Evolutionary conservation across 2,797 vertebrate genomes (phyloP), one percentile per base, ranked within the genome.

Genomic region (Columba guinea): DNA sequence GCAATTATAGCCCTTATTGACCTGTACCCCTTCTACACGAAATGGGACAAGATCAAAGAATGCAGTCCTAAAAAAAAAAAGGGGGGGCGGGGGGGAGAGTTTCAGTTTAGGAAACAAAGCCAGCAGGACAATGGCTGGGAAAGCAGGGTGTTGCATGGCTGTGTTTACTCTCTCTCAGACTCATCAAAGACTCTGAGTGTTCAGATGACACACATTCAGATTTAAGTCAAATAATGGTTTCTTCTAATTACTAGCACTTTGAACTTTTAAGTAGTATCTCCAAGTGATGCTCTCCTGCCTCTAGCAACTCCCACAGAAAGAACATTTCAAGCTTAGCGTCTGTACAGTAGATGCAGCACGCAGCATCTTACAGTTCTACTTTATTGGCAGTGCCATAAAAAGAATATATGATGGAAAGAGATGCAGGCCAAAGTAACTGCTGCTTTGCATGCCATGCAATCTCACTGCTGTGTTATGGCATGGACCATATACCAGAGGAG

Each of bases 271-370:
- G 79, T 4, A 34, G 65, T 32, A 76, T 69, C 91, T 76, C 37
- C 59, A 77, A 76, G 48, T 48, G 65, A 71, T 65, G 65, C 59
- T 90, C 35, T 84, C 44, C 52, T 93, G 79, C 89, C 73, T 88
- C 69, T 81, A 65, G 67, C 84, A 80, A 86, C 80, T 87, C 79
- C 79, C 76, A 93, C 73, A 87, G 91, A 91, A 74, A 68, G 67
- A 89, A 65, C 53, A 83, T 95, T 85, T 91, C 73, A 87, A 91
- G 56, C 59, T 86, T 22, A 94, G 48, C 69, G 34, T 48, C 3
- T 7, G 9, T 83, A 70, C 41, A 34, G 69, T 19, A 51, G 90
- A 84, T 75, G 69, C 60, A 88, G 77, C 83, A 58, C 3, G 2
- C n/a, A 8, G 65, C 62, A 67, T 68, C 84, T 92, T 87, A n/a